A percentile compares a stretch with the other conserved stretches of the same genome.
Evolutionary conservation across 2,888 invertebrate genomes (phyloP).

Genomic region (Drosophila algonquin): DNA sequence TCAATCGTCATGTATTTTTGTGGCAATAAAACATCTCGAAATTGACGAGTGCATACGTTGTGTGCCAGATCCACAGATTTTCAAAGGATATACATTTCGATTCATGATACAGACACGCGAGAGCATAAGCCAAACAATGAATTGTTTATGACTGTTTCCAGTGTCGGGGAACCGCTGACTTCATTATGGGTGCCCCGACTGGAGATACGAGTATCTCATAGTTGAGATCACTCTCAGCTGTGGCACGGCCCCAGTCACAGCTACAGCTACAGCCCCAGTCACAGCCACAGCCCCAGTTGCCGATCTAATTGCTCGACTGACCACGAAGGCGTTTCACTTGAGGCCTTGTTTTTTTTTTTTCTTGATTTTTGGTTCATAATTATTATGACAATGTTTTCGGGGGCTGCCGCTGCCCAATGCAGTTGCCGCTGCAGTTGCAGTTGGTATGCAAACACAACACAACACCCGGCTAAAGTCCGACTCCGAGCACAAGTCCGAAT

Average conservation of each 20-base stretch:
- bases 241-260: background rate
- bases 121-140: conserved; percentile 17
- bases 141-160: conserved; percentile 28
- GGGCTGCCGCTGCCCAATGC: conserved; percentile 9
- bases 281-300: background rate
- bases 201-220: conserved; percentile 25
- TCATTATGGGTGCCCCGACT: conserved; percentile 10
- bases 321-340: conserved; percentile 63
- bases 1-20: conserved; percentile 1
- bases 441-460: conserved; percentile 63
- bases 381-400: conserved; percentile 76
- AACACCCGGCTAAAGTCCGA: conserved; percentile 58
- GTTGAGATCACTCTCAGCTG: conserved; percentile 36
- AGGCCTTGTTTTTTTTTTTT: conserved; percentile 41
- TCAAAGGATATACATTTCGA: conserved; percentile 21
- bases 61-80: conserved; percentile 19
- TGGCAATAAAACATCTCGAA: conserved; percentile 22
- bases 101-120: background rate
- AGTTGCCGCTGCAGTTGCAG: conserved; percentile 17
- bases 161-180: conserved; percentile 17
- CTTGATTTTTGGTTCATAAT: conserved; percentile 53
- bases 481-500: conserved; percentile 20
- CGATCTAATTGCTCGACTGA: conserved; percentile 59
- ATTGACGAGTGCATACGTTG: background rate
- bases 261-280: too few species aligned